Conservation (phyloP, 2,888 invertebrate species). For the Protula sp. region DNA sequence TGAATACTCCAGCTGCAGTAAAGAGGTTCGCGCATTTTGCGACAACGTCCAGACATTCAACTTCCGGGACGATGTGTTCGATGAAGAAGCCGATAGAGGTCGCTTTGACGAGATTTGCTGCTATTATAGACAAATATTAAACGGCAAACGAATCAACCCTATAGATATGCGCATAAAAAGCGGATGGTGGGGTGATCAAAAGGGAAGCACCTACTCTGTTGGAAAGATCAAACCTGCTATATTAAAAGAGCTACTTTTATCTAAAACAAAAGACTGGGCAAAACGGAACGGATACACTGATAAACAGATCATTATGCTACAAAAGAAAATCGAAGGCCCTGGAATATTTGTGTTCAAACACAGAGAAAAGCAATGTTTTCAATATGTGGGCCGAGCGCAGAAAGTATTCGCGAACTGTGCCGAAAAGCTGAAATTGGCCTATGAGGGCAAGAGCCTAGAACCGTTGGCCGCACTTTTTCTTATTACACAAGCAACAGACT, state of each 20-base stretch:
- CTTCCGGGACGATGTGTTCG: slow-evolving; percentile 28
- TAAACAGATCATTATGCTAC: slow-evolving; percentile 8
- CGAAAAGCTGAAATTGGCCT: slow-evolving; percentile 21
- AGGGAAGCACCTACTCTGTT: slow-evolving; percentile 22
- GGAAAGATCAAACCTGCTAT: slow-evolving; percentile 25
- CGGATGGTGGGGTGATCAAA: slow-evolving; percentile 31
- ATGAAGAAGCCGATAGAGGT: slow-evolving; percentile 18
- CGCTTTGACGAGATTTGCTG: slow-evolving; percentile 23
- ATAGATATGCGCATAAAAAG: slow-evolving; percentile 27
- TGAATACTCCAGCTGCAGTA: slow-evolving; percentile 23
- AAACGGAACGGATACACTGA: slow-evolving; percentile 11
- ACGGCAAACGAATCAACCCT: slow-evolving; percentile 24
- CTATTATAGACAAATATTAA: slow-evolving; percentile 25
- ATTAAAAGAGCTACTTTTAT: slow-evolving; percentile 18
- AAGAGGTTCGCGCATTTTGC: slow-evolving; percentile 12
- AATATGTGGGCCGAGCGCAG: slow-evolving; percentile 18
- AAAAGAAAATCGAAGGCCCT: slow-evolving; percentile 22
- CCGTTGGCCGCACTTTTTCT: slow-evolving; percentile 23
- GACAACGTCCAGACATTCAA: slow-evolving; percentile 23
- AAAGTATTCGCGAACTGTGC: slow-evolving; percentile 20
- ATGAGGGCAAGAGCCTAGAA: slow-evolving; percentile 17
- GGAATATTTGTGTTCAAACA: slow-evolving; percentile 28
- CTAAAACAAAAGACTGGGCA: slow-evolving; percentile 21
- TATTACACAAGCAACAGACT: slow-evolving; percentile 24
- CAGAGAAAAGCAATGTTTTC: slow-evolving; percentile 25